Evolutionary conservation across 1,140 invertebrate species (phyloP).

Genomic region (Rhopalosiphum maidis): DNA sequence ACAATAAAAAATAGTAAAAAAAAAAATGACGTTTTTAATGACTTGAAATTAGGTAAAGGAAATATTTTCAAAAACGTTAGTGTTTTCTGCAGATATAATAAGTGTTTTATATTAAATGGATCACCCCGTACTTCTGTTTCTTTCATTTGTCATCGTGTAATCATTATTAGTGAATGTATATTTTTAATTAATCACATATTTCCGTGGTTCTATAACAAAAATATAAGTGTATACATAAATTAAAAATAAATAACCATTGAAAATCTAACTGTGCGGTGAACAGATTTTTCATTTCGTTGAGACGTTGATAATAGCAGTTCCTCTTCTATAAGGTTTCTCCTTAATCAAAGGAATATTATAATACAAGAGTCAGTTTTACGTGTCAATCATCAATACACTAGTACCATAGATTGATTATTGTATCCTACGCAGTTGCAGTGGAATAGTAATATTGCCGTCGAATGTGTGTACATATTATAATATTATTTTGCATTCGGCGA

Average conservation of each 20-base stretch:
- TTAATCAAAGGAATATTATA: background rate
- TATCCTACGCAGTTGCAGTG: background rate
- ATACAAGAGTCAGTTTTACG: background rate
- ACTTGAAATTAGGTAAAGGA: background rate
- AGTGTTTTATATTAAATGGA: background rate
- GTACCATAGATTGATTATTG: constrained; percentile 11
- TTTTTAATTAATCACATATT: background rate
- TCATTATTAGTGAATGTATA: background rate
- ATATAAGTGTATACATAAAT: no score
- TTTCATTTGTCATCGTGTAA: background rate
- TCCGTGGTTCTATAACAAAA: background rate
- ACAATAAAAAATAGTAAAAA: no score
- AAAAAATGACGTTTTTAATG: no score
- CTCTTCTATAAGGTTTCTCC: background rate
- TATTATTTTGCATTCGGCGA: background rate
- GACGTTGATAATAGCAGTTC: background rate
- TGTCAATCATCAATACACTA: constrained; percentile 15
- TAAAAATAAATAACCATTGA: no score
- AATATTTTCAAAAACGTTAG: background rate
- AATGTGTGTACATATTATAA: background rate
- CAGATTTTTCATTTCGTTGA: background rate
- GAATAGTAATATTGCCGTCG: background rate
- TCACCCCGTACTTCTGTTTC: background rate
- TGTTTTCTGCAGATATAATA: background rate
- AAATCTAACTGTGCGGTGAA: background rate